A percentile compares a stretch with the other conserved stretches of the same genome.
Evolutionary conservation across 1,140 invertebrate species (phyloP).

Genomic region (Bombus sylvicola): DNA sequence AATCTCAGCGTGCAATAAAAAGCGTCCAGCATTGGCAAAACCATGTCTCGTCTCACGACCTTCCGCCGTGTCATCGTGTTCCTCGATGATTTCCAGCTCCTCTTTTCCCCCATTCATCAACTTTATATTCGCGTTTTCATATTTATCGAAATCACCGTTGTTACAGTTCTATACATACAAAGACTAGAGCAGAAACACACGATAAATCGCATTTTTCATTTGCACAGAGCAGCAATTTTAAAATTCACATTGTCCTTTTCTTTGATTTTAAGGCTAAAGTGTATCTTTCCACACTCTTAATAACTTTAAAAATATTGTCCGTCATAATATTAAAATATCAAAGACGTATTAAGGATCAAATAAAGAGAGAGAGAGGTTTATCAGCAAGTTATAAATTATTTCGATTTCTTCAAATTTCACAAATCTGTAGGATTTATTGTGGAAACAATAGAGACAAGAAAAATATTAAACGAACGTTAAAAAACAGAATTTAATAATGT

Average conservation of each 20-base stretch:
- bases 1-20: slow-evolving; percentile 28
- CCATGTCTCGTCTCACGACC: slow-evolving; percentile 7
- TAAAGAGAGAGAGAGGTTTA: no score
- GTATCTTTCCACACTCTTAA: no score
- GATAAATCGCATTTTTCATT: neutral
- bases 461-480: neutral
- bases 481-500: neutral
- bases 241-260: neutral
- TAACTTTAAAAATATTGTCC: no score
- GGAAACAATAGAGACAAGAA: neutral
- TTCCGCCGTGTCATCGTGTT: neutral
- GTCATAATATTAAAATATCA: no score
- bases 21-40: neutral
- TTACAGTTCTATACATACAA: neutral
- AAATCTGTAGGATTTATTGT: no score
- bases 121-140: no score
- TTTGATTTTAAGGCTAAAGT: no score
- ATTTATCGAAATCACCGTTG: neutral
- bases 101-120: neutral
- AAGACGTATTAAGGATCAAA: no score
- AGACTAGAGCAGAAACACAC: neutral
- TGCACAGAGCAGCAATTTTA: neutral
- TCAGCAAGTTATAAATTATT: no score
- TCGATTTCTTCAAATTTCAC: no score
- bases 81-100: neutral